Evolutionary conservation across 2,888 invertebrate species (phyloP).

Genomic region (Ennomos erosarius): DNA sequence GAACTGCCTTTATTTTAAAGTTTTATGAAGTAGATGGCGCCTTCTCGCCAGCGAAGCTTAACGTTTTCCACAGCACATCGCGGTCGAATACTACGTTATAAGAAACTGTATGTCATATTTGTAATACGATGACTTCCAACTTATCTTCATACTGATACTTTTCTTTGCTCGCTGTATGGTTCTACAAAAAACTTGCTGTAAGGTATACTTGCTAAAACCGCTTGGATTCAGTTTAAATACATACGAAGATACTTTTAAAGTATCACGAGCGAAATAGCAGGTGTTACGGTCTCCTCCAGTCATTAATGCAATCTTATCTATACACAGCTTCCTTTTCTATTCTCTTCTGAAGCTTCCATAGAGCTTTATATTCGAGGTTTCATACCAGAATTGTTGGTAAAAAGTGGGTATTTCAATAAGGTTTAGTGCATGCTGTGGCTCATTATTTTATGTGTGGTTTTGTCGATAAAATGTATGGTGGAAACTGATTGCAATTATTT

Average conservation of each 20-base stretch:
- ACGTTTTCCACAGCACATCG: conserved; percentile 76
- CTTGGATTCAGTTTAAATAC: conserved; percentile 5
- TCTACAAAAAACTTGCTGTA: conserved; percentile 23
- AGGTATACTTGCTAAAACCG: background rate
- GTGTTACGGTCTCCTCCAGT: conserved; percentile 66
- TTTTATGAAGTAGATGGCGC: background rate
- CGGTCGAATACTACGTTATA: conserved; percentile 57
- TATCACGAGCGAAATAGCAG: conserved; percentile 46
- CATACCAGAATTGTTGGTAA: conserved; percentile 25
- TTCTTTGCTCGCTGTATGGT: conserved; percentile 15
- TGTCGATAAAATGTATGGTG: conserved; percentile 15
- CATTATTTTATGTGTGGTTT: conserved; percentile 24
- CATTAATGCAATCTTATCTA: conserved; percentile 60
- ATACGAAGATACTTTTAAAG: conserved; percentile 31
- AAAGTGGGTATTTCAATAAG: conserved; percentile 56
- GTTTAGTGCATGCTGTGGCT: conserved; percentile 50
- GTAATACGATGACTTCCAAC: conserved; percentile 10
- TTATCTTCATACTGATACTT: conserved; percentile 25
- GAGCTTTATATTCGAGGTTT: conserved; percentile 48
- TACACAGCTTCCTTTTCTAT: conserved; percentile 65
- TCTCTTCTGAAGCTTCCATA: conserved; percentile 56
- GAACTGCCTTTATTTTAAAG: too few relatives aligned
- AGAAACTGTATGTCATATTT: conserved; percentile 16
- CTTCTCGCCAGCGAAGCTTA: background rate
- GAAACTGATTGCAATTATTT: background rate